phyloP scores from a whole-genome alignment of 2,888 invertebrate genomes.

The Allygus modestus region DNA sequence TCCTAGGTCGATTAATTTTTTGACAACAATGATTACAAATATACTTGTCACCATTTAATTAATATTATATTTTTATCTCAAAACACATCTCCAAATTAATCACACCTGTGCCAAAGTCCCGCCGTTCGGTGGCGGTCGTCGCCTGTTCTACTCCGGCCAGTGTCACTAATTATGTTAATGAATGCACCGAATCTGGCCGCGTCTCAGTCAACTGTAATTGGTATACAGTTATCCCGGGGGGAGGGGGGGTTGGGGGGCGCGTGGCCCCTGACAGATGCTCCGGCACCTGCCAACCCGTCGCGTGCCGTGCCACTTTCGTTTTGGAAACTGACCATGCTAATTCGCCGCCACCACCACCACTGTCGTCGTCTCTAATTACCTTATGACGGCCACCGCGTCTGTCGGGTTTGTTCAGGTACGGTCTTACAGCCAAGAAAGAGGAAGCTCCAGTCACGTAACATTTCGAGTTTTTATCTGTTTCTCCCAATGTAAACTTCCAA shows the following conservation, averaged over 20 bases:
- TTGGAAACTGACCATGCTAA: conserved; percentile 52
- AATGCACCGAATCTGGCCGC: conserved; percentile 43
- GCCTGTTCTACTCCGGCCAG: not conserved
- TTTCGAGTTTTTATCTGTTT: too few species aligned
- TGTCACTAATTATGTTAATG: conserved; percentile 52
- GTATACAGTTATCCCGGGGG: conserved; percentile 45
- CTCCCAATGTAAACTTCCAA: too few species aligned
- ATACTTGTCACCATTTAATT: too few species aligned
- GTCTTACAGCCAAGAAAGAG: too few species aligned
- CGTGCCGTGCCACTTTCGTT: conserved; percentile 57
- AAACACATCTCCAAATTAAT: too few species aligned
- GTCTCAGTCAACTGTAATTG: conserved; percentile 25
- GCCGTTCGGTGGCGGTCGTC: not conserved
- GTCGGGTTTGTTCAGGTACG: not conserved
- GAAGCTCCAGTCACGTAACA: too few species aligned
- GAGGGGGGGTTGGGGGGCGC: conserved; percentile 19
- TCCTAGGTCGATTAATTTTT: not conserved
- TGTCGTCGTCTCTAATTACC: conserved; percentile 11
- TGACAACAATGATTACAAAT: too few species aligned
- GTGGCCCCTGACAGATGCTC: conserved; percentile 56
- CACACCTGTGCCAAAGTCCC: too few species aligned
- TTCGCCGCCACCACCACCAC: conserved; percentile 20
- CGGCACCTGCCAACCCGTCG: conserved; percentile 39
- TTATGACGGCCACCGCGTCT: not conserved
- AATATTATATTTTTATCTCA: too few species aligned